Conservation (phyloP, 1,140 invertebrate genomes). For the Listronotus oregonensis region DNA sequence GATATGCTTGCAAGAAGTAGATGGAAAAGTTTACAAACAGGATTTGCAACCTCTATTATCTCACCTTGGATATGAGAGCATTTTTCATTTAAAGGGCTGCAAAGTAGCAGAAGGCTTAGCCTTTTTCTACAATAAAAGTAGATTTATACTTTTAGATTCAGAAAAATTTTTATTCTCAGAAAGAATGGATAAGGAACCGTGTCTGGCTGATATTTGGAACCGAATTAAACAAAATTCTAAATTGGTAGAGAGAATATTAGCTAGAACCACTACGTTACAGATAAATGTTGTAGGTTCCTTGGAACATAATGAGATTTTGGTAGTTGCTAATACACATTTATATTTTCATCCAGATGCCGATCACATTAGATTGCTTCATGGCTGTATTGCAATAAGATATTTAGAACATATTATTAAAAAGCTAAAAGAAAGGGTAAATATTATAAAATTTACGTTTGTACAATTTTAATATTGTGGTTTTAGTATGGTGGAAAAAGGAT, state of each 20-base stretch:
- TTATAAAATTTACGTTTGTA: slow-evolving; percentile 10
- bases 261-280: slow-evolving; percentile 68
- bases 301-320: slow-evolving; percentile 66
- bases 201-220: slow-evolving; percentile 67
- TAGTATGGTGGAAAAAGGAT: slow-evolving; percentile 63
- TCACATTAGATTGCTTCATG: slow-evolving; percentile 84
- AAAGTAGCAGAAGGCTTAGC: slow-evolving; percentile 78
- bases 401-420: slow-evolving; percentile 61
- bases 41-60: slow-evolving; percentile 71
- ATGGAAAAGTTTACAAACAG: slow-evolving; percentile 75
- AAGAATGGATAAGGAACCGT: slow-evolving; percentile 59
- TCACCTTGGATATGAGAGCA: slow-evolving; percentile 62
- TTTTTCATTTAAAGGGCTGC: slow-evolving; percentile 74
- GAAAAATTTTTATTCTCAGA: slow-evolving; percentile 57
- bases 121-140: slow-evolving; percentile 71
- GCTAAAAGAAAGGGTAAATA: slow-evolving; percentile 57
- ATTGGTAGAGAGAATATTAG: slow-evolving; percentile 65
- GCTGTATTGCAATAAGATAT: slow-evolving; percentile 67
- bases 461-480: slow-evolving; percentile 35
- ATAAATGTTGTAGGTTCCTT: slow-evolving; percentile 66
- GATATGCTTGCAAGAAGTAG: slow-evolving; percentile 92
- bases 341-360: slow-evolving; percentile 91
- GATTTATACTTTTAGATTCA: slow-evolving; percentile 62
- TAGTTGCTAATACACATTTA: slow-evolving; percentile 89
- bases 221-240: slow-evolving; percentile 65